phyloP scores from a whole-genome alignment of 2,113 vertebrate species.

The Setophaga petechia region DNA sequence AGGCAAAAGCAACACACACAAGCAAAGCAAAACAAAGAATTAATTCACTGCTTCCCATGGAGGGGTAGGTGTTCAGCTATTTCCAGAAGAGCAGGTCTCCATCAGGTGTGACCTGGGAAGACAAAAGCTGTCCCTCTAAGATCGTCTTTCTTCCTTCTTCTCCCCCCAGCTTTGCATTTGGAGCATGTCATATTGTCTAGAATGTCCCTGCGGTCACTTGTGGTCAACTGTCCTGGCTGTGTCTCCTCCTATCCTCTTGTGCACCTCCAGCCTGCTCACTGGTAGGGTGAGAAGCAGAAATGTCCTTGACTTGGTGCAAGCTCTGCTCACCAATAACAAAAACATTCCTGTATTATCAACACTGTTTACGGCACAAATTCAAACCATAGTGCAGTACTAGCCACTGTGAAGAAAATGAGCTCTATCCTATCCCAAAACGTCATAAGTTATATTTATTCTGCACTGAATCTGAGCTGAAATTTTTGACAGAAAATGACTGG shows the following conservation, averaged over 20 bases:
- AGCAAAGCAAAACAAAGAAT: background rate
- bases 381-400: background rate
- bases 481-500: background rate
- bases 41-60: background rate
- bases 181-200: background rate
- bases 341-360: background rate
- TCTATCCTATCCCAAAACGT: background rate
- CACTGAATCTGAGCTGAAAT: too few relatives aligned
- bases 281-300: background rate
- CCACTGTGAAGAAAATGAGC: background rate
- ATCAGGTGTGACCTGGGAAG: background rate
- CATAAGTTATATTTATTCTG: background rate
- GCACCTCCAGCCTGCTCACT: background rate
- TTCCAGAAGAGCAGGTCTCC: background rate
- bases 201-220: background rate
- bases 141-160: background rate
- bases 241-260: too few relatives aligned
- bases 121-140: background rate
- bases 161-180: accelerated
- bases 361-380: background rate
- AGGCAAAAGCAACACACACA: background rate
- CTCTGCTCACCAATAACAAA: background rate
- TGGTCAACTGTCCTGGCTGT: background rate
- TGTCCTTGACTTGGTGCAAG: background rate
- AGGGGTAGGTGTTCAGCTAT: background rate